Base-by-base conservation (phyloP, 2,113 vertebrate genomes). In the Chionis minor region DNA sequence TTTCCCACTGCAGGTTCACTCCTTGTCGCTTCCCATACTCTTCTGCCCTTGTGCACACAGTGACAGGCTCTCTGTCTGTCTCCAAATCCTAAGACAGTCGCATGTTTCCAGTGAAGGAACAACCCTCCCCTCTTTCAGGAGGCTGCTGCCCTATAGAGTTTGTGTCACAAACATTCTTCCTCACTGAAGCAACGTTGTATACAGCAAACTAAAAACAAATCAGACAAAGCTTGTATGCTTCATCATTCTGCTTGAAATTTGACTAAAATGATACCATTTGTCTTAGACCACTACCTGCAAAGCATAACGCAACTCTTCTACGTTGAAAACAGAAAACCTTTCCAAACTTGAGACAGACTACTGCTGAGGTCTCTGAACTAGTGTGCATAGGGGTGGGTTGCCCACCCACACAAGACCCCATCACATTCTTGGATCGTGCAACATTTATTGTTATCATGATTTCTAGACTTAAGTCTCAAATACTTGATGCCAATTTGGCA, bases 131-230 rank as follows among this genome's bases (percentile, higher is more conserved):
- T 56, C 5, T 58, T 83, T 30, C 42, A 40, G 32, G 13, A n/a
- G 11, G 30, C 45, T 49, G 26, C 14, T 5, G 6, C 26, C 22
- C 10, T 45, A 47, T 20, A 51, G 5, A 88, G 23, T 16, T 32
- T 35, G 4, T 26, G 27, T 27, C 35, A 83, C 42, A 73, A 62
- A 33, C 30, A 17, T 26, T 62, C 35, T 54, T 75, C 10, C 27
- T 67, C 52, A 19, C 1, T 47, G 45, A 11, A 71, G 28, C 49
- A 70, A 40, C 0, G 0, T 3, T 20, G 24, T 6, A 56, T 2
- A 16, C 15, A 72, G 27, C 32, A 83, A 75, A 14, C 21, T 32
- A 83, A 22, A 24, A 77, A 38, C 14, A 44, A 44, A 67, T 30
- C 10, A 11, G 13, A 5, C 27, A 63, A 86, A 69, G n/a, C 16